Evolutionary conservation across 1,140 invertebrate species (phyloP).

Genomic region (Conus ventricosus): DNA sequence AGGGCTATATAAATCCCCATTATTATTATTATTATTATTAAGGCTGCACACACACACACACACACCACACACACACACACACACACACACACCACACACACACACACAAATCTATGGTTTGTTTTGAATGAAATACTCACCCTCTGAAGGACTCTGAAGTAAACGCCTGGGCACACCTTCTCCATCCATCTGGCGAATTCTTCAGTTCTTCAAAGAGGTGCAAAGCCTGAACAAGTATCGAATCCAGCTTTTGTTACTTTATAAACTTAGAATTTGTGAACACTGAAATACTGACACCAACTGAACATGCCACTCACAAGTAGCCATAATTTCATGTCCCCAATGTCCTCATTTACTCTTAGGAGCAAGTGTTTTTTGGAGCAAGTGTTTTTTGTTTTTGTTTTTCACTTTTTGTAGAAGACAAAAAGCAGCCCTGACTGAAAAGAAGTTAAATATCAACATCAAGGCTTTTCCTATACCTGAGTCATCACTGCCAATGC

Average conservation of each 20-base stretch:
- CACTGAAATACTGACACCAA: background rate
- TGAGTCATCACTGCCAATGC: too few species aligned
- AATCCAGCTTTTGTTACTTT: background rate
- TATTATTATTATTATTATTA: background rate
- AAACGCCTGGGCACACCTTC: conserved; percentile 74
- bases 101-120: background rate
- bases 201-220: conserved; percentile 78
- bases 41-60: background rate
- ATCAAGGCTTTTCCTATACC: too few species aligned
- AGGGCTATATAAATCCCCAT: too few species aligned
- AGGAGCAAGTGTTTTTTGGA: too few species aligned
- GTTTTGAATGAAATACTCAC: conserved; percentile 44
- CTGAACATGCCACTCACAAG: background rate
- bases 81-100: background rate
- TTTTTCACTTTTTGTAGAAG: background rate
- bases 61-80: background rate
- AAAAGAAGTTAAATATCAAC: too few species aligned
- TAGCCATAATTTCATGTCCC: too few species aligned
- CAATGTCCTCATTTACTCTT: too few species aligned
- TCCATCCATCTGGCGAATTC: conserved; percentile 75
- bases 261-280: too few species aligned
- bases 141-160: conserved; percentile 61
- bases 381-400: too few species aligned
- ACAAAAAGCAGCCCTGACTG: background rate
- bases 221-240: conserved; percentile 66